Evolutionary conservation across 2,888 invertebrate genomes (phyloP).

Genomic region (Drosophila vallismaia): DNA sequence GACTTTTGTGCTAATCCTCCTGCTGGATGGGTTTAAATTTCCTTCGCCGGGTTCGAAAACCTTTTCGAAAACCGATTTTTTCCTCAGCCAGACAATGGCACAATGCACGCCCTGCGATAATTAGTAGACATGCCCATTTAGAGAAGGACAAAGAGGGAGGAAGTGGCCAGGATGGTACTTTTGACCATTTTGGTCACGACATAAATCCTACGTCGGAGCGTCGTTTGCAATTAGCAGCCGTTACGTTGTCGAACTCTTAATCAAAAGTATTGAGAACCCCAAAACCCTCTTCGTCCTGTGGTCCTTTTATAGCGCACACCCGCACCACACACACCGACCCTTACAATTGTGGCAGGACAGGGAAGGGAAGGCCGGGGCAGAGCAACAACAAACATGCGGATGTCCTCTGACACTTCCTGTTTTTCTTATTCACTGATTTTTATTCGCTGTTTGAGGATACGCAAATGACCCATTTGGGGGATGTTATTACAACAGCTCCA

Average conservation of each 20-base stretch:
- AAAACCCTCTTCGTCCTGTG: constrained; percentile 46
- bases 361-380: not conserved
- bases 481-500: constrained; percentile 81
- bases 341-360: constrained; percentile 33
- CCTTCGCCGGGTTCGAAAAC: constrained; percentile 23
- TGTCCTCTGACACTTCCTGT: constrained; percentile 82
- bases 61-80: constrained; percentile 20
- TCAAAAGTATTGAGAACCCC: constrained; percentile 73
- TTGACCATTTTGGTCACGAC: constrained; percentile 57
- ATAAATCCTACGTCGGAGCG: constrained; percentile 68
- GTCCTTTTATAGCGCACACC: constrained; percentile 64
- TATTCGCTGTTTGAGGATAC: constrained; percentile 84
- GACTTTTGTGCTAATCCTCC: constrained; percentile 25
- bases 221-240: constrained; percentile 75
- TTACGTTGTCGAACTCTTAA: constrained; percentile 75
- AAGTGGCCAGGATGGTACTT: constrained; percentile 25
- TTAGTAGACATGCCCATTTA: constrained; percentile 66
- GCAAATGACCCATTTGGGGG: constrained; percentile 84
- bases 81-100: constrained; percentile 9
- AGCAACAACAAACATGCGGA: constrained; percentile 73
- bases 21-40: constrained; percentile 34
- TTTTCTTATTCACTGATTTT: constrained; percentile 84
- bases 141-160: constrained; percentile 31
- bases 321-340: constrained; percentile 11
- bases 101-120: constrained; percentile 66